Evolutionary conservation across 2,888 invertebrate species (phyloP).

Genomic region (Drosophila greeni): DNA sequence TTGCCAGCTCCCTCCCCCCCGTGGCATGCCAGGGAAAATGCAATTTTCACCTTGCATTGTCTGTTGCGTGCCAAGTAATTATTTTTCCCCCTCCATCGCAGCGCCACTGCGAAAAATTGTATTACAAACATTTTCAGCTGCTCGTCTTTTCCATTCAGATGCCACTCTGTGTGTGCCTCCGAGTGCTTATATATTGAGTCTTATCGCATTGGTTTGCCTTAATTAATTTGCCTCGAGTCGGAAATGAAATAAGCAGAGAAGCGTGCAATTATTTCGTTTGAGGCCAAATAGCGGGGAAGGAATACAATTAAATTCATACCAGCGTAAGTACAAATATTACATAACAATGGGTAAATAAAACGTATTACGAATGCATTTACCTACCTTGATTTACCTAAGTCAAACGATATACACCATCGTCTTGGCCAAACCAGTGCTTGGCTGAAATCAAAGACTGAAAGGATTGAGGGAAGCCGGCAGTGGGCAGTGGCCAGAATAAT

Average conservation of each 20-base stretch:
- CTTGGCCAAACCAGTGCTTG: background rate
- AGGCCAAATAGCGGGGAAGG: background rate
- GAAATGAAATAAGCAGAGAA: constrained; percentile 18
- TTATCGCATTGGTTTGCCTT: constrained; percentile 27
- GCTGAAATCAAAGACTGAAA: constrained; percentile 10
- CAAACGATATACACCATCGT: too few species aligned
- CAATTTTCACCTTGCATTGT: constrained; percentile 64
- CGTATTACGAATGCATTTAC: background rate
- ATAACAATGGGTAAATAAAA: background rate
- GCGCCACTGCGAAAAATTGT: constrained; percentile 15
- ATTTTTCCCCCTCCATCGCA: constrained; percentile 37
- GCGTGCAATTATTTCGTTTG: constrained; percentile 8
- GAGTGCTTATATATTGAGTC: constrained; percentile 15
- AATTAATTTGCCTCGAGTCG: constrained; percentile 38
- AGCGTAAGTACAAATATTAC: background rate
- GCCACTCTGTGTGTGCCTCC: background rate
- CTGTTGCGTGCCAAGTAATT: constrained; percentile 55
- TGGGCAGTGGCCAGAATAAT: constrained; percentile 20
- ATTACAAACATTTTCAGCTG: constrained; percentile 18
- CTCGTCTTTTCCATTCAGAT: constrained; percentile 32
- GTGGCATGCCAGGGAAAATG: constrained; percentile 35
- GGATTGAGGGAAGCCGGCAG: background rate
- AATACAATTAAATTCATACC: background rate
- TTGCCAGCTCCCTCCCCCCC: constrained; percentile 5
- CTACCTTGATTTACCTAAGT: background rate